Evolutionary conservation across 2,797 vertebrate genomes (phyloP).

Genomic region (Enteromius mattozi): DNA sequence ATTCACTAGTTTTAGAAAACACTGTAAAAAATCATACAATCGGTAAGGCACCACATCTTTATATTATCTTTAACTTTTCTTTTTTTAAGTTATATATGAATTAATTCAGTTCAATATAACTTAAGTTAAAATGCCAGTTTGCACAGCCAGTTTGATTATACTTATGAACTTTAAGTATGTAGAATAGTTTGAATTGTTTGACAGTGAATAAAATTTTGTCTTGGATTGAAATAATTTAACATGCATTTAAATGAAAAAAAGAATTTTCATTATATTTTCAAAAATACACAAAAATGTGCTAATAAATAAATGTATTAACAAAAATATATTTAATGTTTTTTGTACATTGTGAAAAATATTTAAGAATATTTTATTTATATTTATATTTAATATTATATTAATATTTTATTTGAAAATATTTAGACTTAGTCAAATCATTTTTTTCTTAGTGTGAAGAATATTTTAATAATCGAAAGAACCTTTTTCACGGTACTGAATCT

Average conservation of each 20-base stretch:
- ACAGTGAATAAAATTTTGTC: not conserved
- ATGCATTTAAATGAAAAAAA: not conserved
- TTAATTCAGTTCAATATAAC: too few relatives aligned
- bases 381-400: too few relatives aligned
- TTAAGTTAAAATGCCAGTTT: too few relatives aligned
- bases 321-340: not conserved
- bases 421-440: not conserved
- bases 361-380: not conserved
- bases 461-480: not conserved
- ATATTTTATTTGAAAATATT: not conserved
- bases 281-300: not conserved
- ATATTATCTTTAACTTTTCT: too few relatives aligned
- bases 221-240: not conserved
- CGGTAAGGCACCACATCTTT: too few relatives aligned
- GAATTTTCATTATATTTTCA: not conserved
- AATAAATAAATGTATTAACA: not conserved
- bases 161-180: not conserved
- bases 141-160: not conserved
- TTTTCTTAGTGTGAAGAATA: not conserved
- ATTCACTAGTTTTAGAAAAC: not conserved
- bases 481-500: not conserved
- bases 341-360: not conserved
- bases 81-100: too few relatives aligned
- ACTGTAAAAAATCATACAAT: too few relatives aligned
- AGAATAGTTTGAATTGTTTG: not conserved